Conservation (phyloP, 2,113 vertebrate genomes). For the Cyanistes caeruleus region DNA sequence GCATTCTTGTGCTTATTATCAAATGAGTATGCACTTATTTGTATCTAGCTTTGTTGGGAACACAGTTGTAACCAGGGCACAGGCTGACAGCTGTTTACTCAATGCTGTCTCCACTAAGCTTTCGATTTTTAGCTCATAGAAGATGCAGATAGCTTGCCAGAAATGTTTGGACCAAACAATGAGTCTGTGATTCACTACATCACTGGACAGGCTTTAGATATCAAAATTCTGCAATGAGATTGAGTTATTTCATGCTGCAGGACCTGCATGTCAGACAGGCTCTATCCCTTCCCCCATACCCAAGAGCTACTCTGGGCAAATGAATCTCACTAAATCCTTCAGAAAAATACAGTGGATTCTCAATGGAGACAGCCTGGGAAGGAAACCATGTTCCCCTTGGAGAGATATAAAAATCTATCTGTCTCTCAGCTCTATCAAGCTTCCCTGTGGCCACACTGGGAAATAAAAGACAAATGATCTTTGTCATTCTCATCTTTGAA, state of each 20-base stretch:
- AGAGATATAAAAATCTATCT: neutral
- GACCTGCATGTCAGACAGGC: neutral
- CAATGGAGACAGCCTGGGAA: neutral
- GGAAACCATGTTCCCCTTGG: neutral
- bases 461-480: neutral
- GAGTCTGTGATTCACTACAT: neutral
- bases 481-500: neutral
- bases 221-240: neutral
- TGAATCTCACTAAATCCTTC: neutral
- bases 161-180: neutral
- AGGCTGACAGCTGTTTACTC: constrained; percentile 8
- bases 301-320: neutral
- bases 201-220: neutral
- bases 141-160: neutral
- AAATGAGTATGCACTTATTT: constrained; percentile 49
- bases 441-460: neutral
- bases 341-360: neutral
- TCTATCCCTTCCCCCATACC: neutral
- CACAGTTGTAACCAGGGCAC: neutral
- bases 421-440: neutral
- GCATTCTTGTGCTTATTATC: constrained; percentile 4
- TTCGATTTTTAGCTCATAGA: constrained; percentile 1
- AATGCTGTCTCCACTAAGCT: neutral
- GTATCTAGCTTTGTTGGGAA: neutral
- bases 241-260: neutral